These are phyloP conservation scores for Oophaga sylvatica DNA, from an alignment of 2,797 vertebrate genomes.

Conservation along the genomic window DNA sequence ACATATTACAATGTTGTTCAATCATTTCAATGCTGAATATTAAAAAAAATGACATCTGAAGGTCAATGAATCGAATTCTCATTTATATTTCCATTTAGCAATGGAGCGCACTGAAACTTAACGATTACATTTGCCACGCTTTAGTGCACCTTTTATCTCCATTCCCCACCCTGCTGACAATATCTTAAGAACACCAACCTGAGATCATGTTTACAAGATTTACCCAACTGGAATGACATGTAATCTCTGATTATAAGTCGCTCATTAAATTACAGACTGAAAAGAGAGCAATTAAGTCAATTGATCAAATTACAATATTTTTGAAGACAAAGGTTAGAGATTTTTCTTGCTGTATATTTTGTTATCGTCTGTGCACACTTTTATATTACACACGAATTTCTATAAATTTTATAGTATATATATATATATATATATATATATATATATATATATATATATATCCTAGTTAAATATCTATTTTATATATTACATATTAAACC, in stretches of 20 bases:
- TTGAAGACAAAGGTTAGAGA: background rate
- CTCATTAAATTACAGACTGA: constrained; percentile 46
- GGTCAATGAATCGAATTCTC: constrained; percentile 72
- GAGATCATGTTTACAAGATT: constrained; percentile 69
- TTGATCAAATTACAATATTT: background rate
- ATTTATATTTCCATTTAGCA: constrained; percentile 74
- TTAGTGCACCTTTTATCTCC: constrained; percentile 73
- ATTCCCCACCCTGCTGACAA: constrained; percentile 66
- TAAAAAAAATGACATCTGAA: constrained; percentile 69
- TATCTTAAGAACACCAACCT: constrained; percentile 70
- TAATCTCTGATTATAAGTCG: constrained; percentile 58
- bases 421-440: background rate
- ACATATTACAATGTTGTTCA: background rate
- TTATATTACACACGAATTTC: background rate
- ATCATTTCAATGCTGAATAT: constrained; percentile 27
- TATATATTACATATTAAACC: background rate
- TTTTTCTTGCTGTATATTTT: background rate
- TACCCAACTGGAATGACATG: constrained; percentile 67
- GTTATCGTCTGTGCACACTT: background rate
- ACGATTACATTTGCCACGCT: constrained; percentile 74
- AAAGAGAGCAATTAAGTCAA: constrained; percentile 37
- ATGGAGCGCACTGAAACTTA: constrained; percentile 74
- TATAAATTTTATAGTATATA: background rate
- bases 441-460: no score
- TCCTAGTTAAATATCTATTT: background rate